These are phyloP conservation scores for Equus przewalskii DNA, from an alignment of 2,113 vertebrate genomes.

Conservation along the genomic window DNA sequence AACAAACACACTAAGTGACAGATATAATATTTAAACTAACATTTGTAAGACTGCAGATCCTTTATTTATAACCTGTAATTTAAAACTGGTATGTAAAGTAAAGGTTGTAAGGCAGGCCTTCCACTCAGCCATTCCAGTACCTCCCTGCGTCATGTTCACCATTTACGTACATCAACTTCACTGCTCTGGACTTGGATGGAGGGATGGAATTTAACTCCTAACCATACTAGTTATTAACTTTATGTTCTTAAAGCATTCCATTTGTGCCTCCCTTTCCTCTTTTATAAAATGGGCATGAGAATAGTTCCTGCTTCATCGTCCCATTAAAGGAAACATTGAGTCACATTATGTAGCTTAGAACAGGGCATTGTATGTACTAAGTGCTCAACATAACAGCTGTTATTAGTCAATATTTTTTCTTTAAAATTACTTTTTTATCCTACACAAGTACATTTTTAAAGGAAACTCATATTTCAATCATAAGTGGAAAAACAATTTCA, in stretches of 20 bases:
- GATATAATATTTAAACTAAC: not conserved
- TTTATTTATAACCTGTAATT: not conserved
- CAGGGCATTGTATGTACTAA: not conserved
- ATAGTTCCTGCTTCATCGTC: not conserved
- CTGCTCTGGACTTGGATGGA: not conserved
- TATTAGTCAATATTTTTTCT: not conserved
- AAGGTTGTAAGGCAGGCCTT: not conserved
- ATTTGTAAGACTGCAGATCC: not conserved
- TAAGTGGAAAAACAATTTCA: not conserved
- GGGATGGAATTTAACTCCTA: not conserved
- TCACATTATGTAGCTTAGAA: not conserved
- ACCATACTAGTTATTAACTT: not conserved
- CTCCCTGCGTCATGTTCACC: rapidly evolving
- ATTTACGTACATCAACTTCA: not conserved
- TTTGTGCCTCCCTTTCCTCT: not conserved
- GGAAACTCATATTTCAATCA: not conserved
- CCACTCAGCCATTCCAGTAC: not conserved
- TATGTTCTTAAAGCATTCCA: not conserved
- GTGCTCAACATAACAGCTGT: not conserved
- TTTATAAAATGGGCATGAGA: not conserved
- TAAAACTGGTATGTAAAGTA: not conserved
- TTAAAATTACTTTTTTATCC: not conserved
- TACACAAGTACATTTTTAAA: not conserved
- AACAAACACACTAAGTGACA: not conserved
- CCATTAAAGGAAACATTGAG: not conserved